Conservation (phyloP, 2,888 invertebrate genomes). For the Scaptomyza tumidula region DNA sequence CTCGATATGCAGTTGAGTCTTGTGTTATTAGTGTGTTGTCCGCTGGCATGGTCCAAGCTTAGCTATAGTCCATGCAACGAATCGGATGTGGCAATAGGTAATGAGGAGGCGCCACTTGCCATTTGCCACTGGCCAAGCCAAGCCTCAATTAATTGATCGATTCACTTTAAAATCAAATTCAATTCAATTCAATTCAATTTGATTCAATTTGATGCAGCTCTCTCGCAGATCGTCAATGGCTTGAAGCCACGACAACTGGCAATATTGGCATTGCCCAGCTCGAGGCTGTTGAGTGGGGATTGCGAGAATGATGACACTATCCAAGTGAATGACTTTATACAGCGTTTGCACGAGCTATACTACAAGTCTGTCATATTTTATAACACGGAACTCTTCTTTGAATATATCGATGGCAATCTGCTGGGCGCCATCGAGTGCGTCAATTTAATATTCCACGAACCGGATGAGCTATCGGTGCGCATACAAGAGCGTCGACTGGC, state of each 20-base stretch:
- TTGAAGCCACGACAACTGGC: constrained; percentile 77
- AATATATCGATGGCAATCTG: constrained; percentile 79
- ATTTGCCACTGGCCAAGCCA: constrained; percentile 8
- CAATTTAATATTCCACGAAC: constrained; percentile 82
- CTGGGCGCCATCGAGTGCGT: constrained; percentile 81
- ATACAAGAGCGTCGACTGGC: constrained; percentile 77
- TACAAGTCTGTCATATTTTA: constrained; percentile 82
- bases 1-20: constrained; percentile 27
- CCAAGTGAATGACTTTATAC: constrained; percentile 82
- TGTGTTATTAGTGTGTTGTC: constrained; percentile 7
- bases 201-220: constrained; percentile 60
- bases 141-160: constrained; percentile 11
- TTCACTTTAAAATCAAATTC: constrained; percentile 2
- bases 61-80: constrained; percentile 57
- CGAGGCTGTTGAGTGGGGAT: constrained; percentile 19
- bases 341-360: constrained; percentile 76
- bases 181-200: constrained; percentile 8
- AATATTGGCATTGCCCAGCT: constrained; percentile 64
- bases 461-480: constrained; percentile 70
- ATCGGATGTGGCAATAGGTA: constrained; percentile 78
- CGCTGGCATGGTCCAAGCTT: constrained; percentile 25
- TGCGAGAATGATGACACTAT: constrained; percentile 56
- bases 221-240: constrained; percentile 82
- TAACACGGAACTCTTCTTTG: constrained; percentile 78
- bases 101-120: constrained; percentile 10